These are phyloP conservation scores for Thera obeliscata DNA, from an alignment of 2,888 invertebrate species.

Conservation along the genomic window DNA sequence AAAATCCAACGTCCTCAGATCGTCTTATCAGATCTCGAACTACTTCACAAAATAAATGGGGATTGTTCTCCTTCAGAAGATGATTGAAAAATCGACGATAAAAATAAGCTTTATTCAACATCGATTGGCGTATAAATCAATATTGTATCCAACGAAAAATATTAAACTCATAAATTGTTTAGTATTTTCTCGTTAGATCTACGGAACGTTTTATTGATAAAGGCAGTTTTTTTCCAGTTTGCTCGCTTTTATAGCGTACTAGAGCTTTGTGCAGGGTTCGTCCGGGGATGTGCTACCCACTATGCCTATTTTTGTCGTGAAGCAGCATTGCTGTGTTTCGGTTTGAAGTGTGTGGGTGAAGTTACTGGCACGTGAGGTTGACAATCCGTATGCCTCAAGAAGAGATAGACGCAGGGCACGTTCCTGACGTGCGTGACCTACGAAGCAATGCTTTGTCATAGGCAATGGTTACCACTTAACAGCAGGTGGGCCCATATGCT, in stretches of 20 bases:
- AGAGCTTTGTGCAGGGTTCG: too few relatives aligned
- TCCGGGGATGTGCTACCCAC: too few relatives aligned
- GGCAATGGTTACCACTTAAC: too few relatives aligned
- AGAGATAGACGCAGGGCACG: too few relatives aligned
- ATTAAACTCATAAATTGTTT: not conserved
- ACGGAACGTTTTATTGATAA: not conserved
- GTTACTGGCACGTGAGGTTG: too few relatives aligned
- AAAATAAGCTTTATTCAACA: constrained; percentile 4
- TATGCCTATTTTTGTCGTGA: too few relatives aligned
- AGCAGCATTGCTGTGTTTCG: too few relatives aligned
- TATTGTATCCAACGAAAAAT: not conserved
- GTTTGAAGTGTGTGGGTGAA: too few relatives aligned
- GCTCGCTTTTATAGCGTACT: not conserved
- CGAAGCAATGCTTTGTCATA: too few relatives aligned
- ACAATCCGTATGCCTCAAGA: too few relatives aligned
- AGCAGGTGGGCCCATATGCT: too few relatives aligned
- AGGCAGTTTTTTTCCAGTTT: not conserved
- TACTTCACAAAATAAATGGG: constrained; percentile 70
- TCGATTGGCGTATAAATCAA: constrained; percentile 6
- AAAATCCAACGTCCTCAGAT: constrained; percentile 63
- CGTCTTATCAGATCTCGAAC: constrained; percentile 68
- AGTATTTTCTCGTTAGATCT: not conserved
- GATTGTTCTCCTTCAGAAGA: constrained; percentile 64
- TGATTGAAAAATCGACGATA: constrained; percentile 60
- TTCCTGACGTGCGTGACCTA: not conserved